Evolutionary conservation across 2,113 vertebrate genomes (phyloP).

Genomic region (Ascaphus truei): DNA sequence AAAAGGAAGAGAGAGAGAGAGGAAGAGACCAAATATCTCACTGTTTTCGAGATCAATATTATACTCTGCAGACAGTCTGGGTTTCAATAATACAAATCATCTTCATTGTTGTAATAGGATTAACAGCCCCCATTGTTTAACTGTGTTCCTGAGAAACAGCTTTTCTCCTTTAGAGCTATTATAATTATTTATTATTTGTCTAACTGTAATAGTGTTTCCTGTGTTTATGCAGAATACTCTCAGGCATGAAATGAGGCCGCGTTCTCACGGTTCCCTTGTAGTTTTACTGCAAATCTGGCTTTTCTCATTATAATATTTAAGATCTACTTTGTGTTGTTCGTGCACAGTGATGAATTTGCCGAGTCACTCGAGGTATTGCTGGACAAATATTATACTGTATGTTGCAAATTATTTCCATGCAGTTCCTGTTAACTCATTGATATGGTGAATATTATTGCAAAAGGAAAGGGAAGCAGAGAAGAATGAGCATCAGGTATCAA

Average conservation of each 20-base stretch:
- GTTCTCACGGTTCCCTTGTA: background rate
- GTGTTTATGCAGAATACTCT: conserved; percentile 3
- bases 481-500: no score
- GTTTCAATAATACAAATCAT: background rate
- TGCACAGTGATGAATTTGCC: background rate
- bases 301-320: conserved; percentile 17
- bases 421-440: background rate
- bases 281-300: conserved; percentile 1
- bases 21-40: no score
- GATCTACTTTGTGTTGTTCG: background rate
- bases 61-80: no score
- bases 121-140: background rate
- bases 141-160: conserved; percentile 2
- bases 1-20: no score
- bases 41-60: no score
- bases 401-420: background rate
- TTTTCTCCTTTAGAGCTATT: conserved; percentile 19
- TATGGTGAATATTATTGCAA: background rate
- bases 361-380: background rate
- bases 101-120: conserved; percentile 11
- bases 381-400: background rate
- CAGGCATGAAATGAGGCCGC: conserved; percentile 21
- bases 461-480: background rate
- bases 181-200: conserved; percentile 13
- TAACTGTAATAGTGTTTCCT: conserved; percentile 1